Conservation (phyloP, 2,888 invertebrate genomes). For the Caenorhabditis afra region DNA sequence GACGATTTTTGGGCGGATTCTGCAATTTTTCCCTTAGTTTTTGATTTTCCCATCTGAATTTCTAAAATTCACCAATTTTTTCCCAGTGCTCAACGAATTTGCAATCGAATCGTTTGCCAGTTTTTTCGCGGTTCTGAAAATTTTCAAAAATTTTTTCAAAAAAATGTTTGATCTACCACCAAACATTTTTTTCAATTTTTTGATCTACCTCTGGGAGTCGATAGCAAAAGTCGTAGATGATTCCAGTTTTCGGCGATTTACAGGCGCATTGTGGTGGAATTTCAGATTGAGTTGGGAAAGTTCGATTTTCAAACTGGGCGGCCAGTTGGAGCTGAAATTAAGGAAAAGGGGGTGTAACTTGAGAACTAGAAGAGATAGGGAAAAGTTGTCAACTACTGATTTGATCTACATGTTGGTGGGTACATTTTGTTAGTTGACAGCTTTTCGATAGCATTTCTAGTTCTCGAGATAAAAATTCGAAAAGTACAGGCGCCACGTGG, state of each 20-base stretch:
- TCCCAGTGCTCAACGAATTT: constrained; percentile 21
- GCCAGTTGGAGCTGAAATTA: no score
- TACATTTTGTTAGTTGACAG: no score
- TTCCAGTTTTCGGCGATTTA: constrained; percentile 37
- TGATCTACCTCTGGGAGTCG: constrained; percentile 26
- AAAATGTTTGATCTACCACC: not conserved
- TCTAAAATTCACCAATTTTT: not conserved
- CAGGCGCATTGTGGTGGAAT: constrained; percentile 16
- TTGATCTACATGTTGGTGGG: no score
- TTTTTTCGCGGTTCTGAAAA: not conserved
- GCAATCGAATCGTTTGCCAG: constrained; percentile 20
- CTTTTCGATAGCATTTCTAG: no score
- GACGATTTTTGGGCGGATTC: constrained; percentile 5
- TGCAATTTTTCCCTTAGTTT: constrained; percentile 31
- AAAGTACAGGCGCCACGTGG: no score
- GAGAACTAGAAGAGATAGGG: no score
- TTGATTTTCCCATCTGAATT: constrained; percentile 3
- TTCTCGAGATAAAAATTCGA: no score
- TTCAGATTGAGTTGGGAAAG: not conserved
- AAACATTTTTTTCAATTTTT: not conserved
- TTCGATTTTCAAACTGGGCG: not conserved
- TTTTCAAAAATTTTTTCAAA: not conserved
- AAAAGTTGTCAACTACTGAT: no score
- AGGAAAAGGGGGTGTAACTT: no score
- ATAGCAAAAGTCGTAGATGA: constrained; percentile 48